A percentile compares a stretch with the other conserved stretches of the same genome.
These are phyloP conservation scores for Sesia apiformis DNA, from an alignment of 2,888 invertebrate genomes.

Conservation along the genomic window DNA sequence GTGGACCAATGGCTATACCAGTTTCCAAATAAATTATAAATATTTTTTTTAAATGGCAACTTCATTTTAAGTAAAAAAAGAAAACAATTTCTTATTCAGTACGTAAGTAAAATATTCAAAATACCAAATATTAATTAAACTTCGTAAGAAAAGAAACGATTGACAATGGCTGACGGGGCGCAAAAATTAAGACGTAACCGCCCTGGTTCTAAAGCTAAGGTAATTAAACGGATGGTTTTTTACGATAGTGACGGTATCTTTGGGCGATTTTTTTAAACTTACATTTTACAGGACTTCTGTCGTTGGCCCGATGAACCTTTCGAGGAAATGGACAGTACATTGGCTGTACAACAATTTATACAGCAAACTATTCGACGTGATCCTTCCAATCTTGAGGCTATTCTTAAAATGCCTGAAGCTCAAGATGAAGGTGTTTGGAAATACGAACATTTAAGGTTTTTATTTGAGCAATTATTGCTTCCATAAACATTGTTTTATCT, in stretches of 20 bases:
- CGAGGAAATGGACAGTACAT: constrained; percentile 99
- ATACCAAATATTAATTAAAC: not conserved
- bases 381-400: constrained; percentile 93
- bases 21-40: too few relatives aligned
- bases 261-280: not conserved
- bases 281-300: constrained; percentile 86
- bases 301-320: constrained; percentile 98
- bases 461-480: not conserved
- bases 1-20: too few relatives aligned
- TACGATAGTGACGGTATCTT: not conserved
- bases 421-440: constrained; percentile 99
- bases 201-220: constrained; percentile 93
- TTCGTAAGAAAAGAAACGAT: not conserved
- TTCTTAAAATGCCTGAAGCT: constrained; percentile 96
- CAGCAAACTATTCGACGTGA: constrained; percentile 97
- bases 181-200: constrained; percentile 90
- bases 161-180: constrained; percentile 82
- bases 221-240: constrained; percentile 32
- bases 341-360: constrained; percentile 98
- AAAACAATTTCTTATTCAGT: too few relatives aligned
- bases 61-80: too few relatives aligned
- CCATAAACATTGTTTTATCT: not conserved
- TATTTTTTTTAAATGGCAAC: too few relatives aligned
- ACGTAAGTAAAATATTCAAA: too few relatives aligned
- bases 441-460: constrained; percentile 93